phyloP scores from a whole-genome alignment of 2,888 invertebrate species.

The Eupeodes latifasciatus region DNA sequence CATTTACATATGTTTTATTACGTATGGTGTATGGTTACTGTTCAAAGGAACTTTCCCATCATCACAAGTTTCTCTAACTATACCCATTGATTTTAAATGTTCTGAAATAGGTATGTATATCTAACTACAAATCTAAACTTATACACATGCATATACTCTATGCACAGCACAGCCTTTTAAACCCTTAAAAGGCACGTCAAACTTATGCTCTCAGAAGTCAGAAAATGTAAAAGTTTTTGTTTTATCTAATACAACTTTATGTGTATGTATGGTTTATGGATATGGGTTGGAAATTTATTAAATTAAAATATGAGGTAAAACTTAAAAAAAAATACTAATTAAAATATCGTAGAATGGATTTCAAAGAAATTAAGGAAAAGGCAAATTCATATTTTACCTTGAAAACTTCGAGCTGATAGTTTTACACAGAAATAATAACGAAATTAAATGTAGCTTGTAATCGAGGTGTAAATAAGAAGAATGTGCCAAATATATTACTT shows the following conservation, averaged over 20 bases:
- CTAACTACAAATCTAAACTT: too few species aligned
- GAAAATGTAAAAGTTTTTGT: constrained; percentile 47
- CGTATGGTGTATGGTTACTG: constrained; percentile 40
- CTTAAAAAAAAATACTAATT: constrained; percentile 31
- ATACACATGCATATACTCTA: neutral
- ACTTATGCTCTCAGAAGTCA: constrained; percentile 41
- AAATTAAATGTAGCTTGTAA: too few species aligned
- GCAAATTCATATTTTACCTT: too few species aligned
- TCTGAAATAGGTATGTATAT: neutral
- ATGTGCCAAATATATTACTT: too few species aligned
- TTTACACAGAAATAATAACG: too few species aligned
- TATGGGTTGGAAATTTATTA: constrained; percentile 42
- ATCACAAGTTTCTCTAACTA: neutral
- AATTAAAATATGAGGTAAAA: constrained; percentile 51
- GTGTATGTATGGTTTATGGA: neutral
- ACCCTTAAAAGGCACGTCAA: neutral
- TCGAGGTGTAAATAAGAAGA: too few species aligned
- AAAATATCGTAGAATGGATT: constrained; percentile 25
- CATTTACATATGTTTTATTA: neutral
- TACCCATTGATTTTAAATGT: neutral
- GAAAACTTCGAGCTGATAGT: too few species aligned
- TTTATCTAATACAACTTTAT: neutral
- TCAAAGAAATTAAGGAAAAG: constrained; percentile 1
- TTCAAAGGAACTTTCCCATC: constrained; percentile 6
- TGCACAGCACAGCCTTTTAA: too few species aligned